A percentile compares a stretch with the other conserved stretches of the same genome.
Evolutionary conservation across 23 tunicate genomes (phyloP).

Genomic region (Halocynthia aurantium): DNA sequence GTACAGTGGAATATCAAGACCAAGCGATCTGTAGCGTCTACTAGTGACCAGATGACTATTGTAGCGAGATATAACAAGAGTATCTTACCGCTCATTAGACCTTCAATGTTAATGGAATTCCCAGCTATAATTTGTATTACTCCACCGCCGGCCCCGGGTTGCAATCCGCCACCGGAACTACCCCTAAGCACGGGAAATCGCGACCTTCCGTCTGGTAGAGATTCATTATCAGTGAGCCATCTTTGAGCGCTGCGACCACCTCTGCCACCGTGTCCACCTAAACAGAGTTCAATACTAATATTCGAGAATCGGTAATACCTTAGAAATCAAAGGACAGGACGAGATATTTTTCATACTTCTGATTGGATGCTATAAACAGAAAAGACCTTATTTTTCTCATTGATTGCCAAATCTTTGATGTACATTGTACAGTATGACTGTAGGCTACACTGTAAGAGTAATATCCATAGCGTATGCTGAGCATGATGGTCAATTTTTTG

Average conservation of each 20-base stretch:
- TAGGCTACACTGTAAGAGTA: no score
- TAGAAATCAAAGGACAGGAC: no score
- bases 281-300: background rate
- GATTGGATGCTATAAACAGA: no score
- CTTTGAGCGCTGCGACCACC: slow-evolving; percentile 9
- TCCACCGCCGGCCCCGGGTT: slow-evolving; percentile 26
- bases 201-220: slow-evolving; percentile 12
- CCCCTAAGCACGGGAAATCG: slow-evolving; percentile 19
- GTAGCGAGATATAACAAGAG: background rate
- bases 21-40: background rate
- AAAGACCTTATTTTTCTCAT: no score
- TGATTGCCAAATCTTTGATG: no score
- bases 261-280: slow-evolving; percentile 37
- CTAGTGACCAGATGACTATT: background rate
- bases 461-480: no score
- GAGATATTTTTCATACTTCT: no score
- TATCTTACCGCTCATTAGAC: slow-evolving; percentile 12
- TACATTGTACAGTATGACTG: no score
- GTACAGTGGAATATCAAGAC: no score
- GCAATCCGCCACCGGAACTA: slow-evolving; percentile 18
- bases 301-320: no score
- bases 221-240: slow-evolving; percentile 12
- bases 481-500: no score
- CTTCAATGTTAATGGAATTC: slow-evolving; percentile 8
- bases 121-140: slow-evolving; percentile 12